Base-by-base conservation (phyloP, 1,140 invertebrate species). In the Dryas iulia region DNA sequence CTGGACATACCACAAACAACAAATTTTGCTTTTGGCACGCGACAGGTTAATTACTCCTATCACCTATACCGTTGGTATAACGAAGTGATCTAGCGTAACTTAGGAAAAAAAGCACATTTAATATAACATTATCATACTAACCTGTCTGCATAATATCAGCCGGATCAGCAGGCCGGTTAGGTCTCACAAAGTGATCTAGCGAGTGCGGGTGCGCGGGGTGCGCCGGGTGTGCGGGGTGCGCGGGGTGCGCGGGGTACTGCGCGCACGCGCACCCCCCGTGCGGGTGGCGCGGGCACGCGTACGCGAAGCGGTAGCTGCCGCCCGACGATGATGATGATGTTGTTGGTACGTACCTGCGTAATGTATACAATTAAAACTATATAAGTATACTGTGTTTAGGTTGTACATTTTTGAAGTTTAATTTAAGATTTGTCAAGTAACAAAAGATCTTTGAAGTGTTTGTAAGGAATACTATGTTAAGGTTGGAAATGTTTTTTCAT, bases 141-240 rank as follows among this genome's bases (percentile, higher is more conserved):
- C 89, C 89, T 72, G 86, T 88, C 67, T 89, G 87, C 89, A 91
- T 91, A 47, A 91, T 91, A 76, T 91, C 89, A 78, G 89, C 89
- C 0, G 85, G 82, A 52, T 91, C 89, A 0, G 87, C 89, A 3
- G 89, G 84, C 21, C 85, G 85, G 4, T 87, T 86, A 10, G 87
- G 89, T 65, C 89, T 67, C 10, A 89, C 82, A 72, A 90, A 91
- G 71, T 86, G 85, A 35, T 91, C 86, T 5, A 89, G 74, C n/a
- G 82, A 74, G 53, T 86, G 83, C 23, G 30, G 11, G 30, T 31
- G 30, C 5, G 59, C 84, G n/a, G 84, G 81, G 35, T 84, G 83
- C 54, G 82, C 73, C 1, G 84, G 84, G 57, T 87, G 87, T 24
- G 84, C 82, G 11, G 87, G 81, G 70, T 90, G 88, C 26, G 88